Evolutionary conservation across 2,888 invertebrate genomes (phyloP).

Genomic region (Tipula helvola): DNA sequence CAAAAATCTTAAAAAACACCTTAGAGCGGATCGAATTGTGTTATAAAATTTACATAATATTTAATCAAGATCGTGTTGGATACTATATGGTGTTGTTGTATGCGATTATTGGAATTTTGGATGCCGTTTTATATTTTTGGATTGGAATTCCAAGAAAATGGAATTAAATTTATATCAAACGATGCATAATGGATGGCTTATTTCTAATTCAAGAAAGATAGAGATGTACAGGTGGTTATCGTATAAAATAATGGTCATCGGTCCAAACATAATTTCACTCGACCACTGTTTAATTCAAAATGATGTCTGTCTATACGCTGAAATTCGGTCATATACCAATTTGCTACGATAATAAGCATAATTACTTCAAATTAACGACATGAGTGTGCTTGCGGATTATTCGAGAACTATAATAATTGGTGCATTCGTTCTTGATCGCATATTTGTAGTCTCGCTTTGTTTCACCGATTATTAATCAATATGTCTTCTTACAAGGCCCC

Average conservation of each 20-base stretch:
- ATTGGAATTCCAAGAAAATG: neutral
- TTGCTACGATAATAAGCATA: no score
- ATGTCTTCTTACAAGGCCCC: no score
- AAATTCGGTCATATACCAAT: no score
- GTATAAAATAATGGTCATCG: neutral
- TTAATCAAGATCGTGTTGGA: neutral
- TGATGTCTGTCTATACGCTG: no score
- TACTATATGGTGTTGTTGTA: neutral
- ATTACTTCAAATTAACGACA: no score
- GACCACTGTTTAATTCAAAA: no score
- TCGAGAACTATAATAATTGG: no score
- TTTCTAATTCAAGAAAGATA: neutral
- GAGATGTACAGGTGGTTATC: neutral
- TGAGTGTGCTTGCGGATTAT: no score
- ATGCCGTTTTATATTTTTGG: neutral
- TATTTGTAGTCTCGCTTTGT: no score
- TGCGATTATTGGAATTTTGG: neutral
- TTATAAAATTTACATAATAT: neutral
- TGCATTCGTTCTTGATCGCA: no score
- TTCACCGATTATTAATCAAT: no score
- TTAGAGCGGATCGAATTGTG: neutral
- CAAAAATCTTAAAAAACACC: neutral
- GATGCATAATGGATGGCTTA: neutral
- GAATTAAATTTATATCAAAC: neutral
- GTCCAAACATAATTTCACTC: no score